Conservation (phyloP, 2,113 vertebrate genomes). For the Hemiprocne comata region DNA sequence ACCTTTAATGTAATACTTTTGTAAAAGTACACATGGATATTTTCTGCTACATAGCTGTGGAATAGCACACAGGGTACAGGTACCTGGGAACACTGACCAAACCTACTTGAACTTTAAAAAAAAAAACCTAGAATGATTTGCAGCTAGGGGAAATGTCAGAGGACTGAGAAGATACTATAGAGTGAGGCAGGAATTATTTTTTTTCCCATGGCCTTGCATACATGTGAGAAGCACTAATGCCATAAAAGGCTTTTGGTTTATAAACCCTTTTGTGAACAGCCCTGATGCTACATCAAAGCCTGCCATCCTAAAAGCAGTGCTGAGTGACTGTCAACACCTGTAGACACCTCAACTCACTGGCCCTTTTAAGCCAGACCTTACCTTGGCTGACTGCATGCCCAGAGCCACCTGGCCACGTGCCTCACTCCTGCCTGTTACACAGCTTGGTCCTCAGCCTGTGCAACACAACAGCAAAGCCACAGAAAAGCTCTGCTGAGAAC, state of each 20-base stretch:
- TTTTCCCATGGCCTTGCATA: not conserved
- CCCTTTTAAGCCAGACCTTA: not conserved
- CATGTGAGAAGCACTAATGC: not conserved
- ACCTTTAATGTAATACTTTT: not conserved
- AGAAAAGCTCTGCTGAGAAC: not conserved
- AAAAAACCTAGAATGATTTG: not conserved
- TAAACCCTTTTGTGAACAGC: not conserved
- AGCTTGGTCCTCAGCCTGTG: not conserved
- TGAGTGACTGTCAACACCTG: not conserved
- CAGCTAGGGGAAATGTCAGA: not conserved
- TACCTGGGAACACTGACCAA: not conserved
- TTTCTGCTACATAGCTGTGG: not conserved
- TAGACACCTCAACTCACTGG: not conserved
- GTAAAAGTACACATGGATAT: not conserved
- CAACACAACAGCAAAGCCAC: not conserved
- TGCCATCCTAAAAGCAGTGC: not conserved
- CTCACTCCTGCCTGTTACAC: not conserved
- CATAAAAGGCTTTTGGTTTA: not conserved
- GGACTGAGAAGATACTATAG: not conserved
- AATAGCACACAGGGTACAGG: not conserved
- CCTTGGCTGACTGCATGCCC: accelerated
- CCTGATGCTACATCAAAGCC: not conserved
- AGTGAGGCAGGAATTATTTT: not conserved
- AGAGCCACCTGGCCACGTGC: not conserved
- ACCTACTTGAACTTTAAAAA: not conserved